A percentile compares a stretch with the other conserved stretches of the same genome.
Conservation (phyloP, 2,113 vertebrate genomes). For the Notechis scutatus region DNA sequence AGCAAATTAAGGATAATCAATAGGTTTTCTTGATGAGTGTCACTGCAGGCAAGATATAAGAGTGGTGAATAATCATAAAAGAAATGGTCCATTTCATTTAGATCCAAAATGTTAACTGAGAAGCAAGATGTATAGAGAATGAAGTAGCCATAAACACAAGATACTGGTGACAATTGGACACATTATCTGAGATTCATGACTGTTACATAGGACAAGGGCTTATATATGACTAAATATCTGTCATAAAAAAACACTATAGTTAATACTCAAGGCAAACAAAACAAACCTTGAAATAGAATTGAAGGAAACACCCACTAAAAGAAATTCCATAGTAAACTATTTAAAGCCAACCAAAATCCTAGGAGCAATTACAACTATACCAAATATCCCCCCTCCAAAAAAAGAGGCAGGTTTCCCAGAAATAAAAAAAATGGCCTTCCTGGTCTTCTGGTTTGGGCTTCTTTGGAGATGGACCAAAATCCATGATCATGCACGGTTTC, state of each 20-base stretch:
- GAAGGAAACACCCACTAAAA: conserved; percentile 53
- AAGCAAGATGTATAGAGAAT: neutral
- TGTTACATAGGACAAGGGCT: conserved; percentile 33
- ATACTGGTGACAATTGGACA: conserved; percentile 31
- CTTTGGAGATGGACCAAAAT: too few species aligned
- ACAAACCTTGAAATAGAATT: conserved; percentile 56
- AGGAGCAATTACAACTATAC: neutral
- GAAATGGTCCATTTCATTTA: conserved; percentile 1
- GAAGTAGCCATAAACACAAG: conserved; percentile 38
- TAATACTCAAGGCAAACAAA: conserved; percentile 48
- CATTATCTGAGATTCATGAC: conserved; percentile 10
- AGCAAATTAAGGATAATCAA: neutral
- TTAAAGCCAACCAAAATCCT: neutral
- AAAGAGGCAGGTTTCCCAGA: neutral
- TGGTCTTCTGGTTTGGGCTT: too few species aligned
- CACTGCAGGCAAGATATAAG: conserved; percentile 3
- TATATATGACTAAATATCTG: neutral
- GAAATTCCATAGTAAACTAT: conserved; percentile 26
- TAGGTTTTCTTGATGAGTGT: neutral
- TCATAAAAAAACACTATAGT: conserved; percentile 47
- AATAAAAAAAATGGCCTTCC: too few species aligned
- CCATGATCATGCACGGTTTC: too few species aligned
- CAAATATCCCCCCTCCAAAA: neutral
- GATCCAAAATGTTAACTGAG: neutral
- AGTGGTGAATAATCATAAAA: conserved; percentile 7